phyloP scores from a whole-genome alignment of 2,113 vertebrate genomes.

The Dicrurus megarhynchus region DNA sequence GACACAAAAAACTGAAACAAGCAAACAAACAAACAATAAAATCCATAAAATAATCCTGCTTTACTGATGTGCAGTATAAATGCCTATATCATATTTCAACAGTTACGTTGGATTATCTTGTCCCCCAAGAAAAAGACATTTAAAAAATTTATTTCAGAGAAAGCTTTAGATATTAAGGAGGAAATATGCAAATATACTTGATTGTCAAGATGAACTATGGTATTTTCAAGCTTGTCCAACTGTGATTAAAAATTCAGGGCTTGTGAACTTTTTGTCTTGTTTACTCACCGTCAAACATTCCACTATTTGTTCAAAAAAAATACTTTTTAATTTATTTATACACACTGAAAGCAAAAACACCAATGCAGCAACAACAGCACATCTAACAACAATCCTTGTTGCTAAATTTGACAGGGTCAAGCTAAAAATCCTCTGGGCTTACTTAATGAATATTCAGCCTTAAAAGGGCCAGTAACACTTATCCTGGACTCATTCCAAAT shows the following conservation, averaged over 20 bases:
- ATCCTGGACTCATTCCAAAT: neutral
- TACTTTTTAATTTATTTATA: neutral
- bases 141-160: neutral
- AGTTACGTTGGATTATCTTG: neutral
- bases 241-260: neutral
- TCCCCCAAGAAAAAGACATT: neutral
- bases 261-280: neutral
- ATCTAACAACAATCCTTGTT: neutral
- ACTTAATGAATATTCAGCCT: neutral
- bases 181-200: neutral
- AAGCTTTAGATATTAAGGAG: neutral
- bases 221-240: neutral
- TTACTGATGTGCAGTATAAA: neutral
- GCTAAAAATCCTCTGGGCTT: neutral
- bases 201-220: neutral
- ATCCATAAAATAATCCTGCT: neutral
- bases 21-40: neutral
- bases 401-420: neutral
- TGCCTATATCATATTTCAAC: neutral
- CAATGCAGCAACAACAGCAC: neutral
- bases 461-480: conserved; percentile 7
- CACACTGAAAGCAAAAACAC: neutral
- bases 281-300: neutral
- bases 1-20: neutral
- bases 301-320: neutral